Conservation (phyloP, 92 coral and sea anemone species). For the Virgularia gustaviana region DNA sequence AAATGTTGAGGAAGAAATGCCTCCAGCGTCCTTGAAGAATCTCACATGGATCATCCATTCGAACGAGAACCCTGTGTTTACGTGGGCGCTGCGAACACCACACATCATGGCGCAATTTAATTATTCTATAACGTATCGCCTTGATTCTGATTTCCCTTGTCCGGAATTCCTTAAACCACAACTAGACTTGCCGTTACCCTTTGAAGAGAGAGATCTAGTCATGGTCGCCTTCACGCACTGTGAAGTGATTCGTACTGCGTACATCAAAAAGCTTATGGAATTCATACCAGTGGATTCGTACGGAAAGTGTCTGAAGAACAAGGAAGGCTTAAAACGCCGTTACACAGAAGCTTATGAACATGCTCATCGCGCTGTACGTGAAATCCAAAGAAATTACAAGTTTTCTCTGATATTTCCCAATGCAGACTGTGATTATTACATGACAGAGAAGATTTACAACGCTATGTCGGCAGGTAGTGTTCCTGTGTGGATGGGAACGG, state of each 20-base stretch:
- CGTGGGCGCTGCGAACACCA: constrained; percentile 60
- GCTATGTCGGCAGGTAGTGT: constrained; percentile 85
- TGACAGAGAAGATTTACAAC: constrained; percentile 76
- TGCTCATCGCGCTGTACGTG: constrained; percentile 61
- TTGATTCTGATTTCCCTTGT: constrained; percentile 32
- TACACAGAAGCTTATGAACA: constrained; percentile 51
- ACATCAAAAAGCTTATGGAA: constrained; percentile 77
- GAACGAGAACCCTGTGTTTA: constrained; percentile 83
- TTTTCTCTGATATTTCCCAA: constrained; percentile 86
- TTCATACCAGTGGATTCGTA: constrained; percentile 72
- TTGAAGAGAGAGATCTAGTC: constrained; percentile 64
- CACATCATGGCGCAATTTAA: constrained; percentile 53
- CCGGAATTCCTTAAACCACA: constrained; percentile 80
- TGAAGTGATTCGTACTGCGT: constrained; percentile 81
- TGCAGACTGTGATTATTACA: constrained; percentile 85
- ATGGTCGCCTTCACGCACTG: constrained; percentile 79
- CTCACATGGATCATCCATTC: constrained; percentile 93
- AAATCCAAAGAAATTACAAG: constrained; percentile 78
- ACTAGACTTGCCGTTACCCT: constrained; percentile 65
- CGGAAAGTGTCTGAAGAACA: constrained; percentile 73
- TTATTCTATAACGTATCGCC: background rate
- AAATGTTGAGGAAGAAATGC: constrained; percentile 62
- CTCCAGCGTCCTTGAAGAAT: constrained; percentile 65
- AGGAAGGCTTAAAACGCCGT: constrained; percentile 70
- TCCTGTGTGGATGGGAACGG: constrained; percentile 91